Evolutionary conservation across 2,888 invertebrate species (phyloP).

Genomic region (Stenotaenia linearis): DNA sequence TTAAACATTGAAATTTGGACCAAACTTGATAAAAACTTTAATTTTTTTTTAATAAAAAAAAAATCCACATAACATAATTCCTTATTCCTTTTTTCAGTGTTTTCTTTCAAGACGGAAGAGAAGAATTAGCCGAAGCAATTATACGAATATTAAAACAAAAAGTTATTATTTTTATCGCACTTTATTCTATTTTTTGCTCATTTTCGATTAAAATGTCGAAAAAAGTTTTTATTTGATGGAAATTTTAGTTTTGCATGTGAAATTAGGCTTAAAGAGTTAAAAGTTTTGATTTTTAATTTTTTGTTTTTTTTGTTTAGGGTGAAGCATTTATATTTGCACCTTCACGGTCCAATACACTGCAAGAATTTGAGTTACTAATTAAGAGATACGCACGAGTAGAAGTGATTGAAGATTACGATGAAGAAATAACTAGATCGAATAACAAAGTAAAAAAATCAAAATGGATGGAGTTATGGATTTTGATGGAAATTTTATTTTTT

Average conservation of each 20-base stretch:
- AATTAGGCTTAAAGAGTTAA: too few relatives aligned
- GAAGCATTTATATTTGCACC: constrained; percentile 71
- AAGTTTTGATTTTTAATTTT: constrained; percentile 30
- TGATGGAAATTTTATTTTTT: too few relatives aligned
- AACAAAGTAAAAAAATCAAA: constrained; percentile 51
- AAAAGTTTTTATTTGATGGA: too few relatives aligned
- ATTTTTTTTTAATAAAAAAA: not conserved
- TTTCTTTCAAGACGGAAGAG: constrained; percentile 68
- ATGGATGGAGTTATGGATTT: not conserved
- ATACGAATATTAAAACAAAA: constrained; percentile 57
- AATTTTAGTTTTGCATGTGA: too few relatives aligned
- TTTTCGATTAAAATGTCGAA: too few relatives aligned
- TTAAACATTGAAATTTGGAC: too few relatives aligned
- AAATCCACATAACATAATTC: too few relatives aligned
- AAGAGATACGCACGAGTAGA: constrained; percentile 47
- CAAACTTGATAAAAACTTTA: not conserved
- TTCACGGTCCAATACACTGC: constrained; percentile 63
- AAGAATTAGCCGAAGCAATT: constrained; percentile 62
- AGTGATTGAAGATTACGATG: constrained; percentile 59
- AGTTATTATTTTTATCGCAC: constrained; percentile 17
- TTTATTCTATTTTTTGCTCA: not conserved
- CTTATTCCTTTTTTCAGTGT: constrained; percentile 49
- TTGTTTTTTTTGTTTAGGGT: constrained; percentile 50
- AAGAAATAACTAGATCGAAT: constrained; percentile 63
- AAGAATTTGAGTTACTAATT: constrained; percentile 61